Percentiles rank a stretch among this genome's conserved stretches.
These are phyloP conservation scores for Aspidapion aeneum DNA, from an alignment of 2,888 invertebrate genomes.

Conservation along the genomic window DNA sequence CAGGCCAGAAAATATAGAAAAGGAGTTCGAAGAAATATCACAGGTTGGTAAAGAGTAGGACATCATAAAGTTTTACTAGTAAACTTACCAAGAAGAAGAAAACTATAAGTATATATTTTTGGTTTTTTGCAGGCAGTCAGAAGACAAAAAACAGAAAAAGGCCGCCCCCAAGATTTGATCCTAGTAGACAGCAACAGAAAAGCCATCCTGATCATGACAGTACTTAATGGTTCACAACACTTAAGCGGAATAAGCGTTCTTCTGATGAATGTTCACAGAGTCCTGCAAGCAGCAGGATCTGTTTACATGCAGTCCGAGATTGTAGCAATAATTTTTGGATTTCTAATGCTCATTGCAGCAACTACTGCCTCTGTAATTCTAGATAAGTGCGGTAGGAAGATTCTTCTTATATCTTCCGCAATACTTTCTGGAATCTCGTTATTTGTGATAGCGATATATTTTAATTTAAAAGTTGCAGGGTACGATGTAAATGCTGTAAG, in stretches of 20 bases:
- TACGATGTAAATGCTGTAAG: constrained; percentile 37
- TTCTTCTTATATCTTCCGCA: constrained; percentile 39
- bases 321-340: constrained; percentile 43
- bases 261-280: constrained; percentile 46
- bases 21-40: constrained; percentile 37
- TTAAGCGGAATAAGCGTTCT: constrained; percentile 45
- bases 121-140: constrained; percentile 34
- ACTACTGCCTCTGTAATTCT: constrained; percentile 38
- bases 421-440: constrained; percentile 40
- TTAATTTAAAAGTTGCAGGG: constrained; percentile 37
- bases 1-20: constrained; percentile 32
- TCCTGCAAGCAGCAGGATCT: constrained; percentile 41
- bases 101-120: too few relatives aligned
- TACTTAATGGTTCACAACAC: constrained; percentile 44
- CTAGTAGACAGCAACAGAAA: constrained; percentile 41
- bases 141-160: constrained; percentile 41
- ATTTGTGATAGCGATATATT: constrained; percentile 40
- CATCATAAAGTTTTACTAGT: too few relatives aligned
- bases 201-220: constrained; percentile 43
- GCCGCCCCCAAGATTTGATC: constrained; percentile 41
- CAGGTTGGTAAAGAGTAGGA: too few relatives aligned
- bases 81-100: too few relatives aligned
- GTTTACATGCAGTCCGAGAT: constrained; percentile 37
- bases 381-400: constrained; percentile 43
- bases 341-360: constrained; percentile 41